Percentiles rank a stretch among this genome's conserved stretches.
Conservation (phyloP, 1,140 invertebrate species). For the Scaptomyza graminum region DNA sequence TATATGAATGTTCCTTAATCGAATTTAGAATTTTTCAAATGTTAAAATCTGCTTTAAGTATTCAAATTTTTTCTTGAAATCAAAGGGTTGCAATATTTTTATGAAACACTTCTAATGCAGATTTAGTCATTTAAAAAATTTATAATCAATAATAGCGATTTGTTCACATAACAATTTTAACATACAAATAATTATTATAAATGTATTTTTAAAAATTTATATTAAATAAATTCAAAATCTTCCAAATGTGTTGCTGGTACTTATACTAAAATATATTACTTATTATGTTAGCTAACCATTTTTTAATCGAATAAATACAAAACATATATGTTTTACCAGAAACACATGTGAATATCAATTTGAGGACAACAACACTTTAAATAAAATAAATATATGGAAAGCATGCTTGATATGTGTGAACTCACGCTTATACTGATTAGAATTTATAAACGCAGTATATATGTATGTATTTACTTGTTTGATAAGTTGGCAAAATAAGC, state of each 20-base stretch:
- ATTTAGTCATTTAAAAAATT: slow-evolving; percentile 44
- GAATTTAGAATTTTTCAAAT: slow-evolving; percentile 39
- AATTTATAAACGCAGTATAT: slow-evolving; percentile 32
- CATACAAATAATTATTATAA: slow-evolving; percentile 2
- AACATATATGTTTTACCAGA: no score
- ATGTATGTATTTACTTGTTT: slow-evolving; percentile 21
- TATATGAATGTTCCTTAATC: slow-evolving; percentile 46
- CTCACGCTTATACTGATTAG: slow-evolving; percentile 22
- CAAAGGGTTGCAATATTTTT: not conserved
- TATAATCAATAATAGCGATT: slow-evolving; percentile 33
- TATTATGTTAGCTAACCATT: not conserved
- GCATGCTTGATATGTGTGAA: slow-evolving; percentile 12
- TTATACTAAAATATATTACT: no score
- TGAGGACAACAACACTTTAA: not conserved
- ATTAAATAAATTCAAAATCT: not conserved
- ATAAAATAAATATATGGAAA: not conserved
- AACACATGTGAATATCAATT: slow-evolving; percentile 3
- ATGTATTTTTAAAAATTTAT: slow-evolving; percentile 2
- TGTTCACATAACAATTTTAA: slow-evolving; percentile 19
- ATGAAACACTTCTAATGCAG: slow-evolving; percentile 6
- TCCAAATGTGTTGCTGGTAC: slow-evolving; percentile 19
- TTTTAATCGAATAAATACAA: not conserved
- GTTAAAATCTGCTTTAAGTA: slow-evolving; percentile 33
- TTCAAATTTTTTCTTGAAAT: not conserved
- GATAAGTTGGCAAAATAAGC: slow-evolving; percentile 24